Base-by-base conservation (phyloP, 2,888 invertebrate genomes). In the Lasioglossum malachurum region DNA sequence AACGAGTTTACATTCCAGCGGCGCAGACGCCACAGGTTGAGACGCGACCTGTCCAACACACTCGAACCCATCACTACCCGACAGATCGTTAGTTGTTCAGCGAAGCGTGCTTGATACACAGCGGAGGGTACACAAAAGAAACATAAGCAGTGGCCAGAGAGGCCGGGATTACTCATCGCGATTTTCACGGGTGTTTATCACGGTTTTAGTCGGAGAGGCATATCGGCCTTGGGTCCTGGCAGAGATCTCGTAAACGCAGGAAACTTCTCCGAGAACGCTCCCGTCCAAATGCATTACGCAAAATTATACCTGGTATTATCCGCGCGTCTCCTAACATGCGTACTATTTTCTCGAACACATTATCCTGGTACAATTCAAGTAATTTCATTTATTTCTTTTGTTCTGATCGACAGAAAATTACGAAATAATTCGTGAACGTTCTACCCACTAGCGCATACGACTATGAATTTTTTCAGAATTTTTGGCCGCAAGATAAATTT, bases 171-270 rank as follows among this genome's bases (percentile, higher is more conserved):
- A 89, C 53, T 91, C 87, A 91, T 86, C 80, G 71, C 69, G 31
- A 64, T 89, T 90, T 60, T 83, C 90, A 77, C 88, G 84, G 75
- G 74, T 91, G 87, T 91, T 91, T 90, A 89, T 89, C 86, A 73
- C 82, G 80, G 41, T 81, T 77, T 83, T 67, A 75, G 78, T 84
- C 49, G 74, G 79, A 82, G 60, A 82, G 57, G 60, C 80, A 75
- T 38, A 75, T 57, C 88, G 83, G 80, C 90, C 90, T 88, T 88
- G 87, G 85, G 77, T 88, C 85, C 89, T 89, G 90, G 89, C 90
- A 90, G 75, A 77, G 82, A 57, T 89, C 80, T 89, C 84, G 86
- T 88, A 88, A 88, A 89, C 80, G 84, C 75, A 79, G 80, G 84
- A 80, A 69, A 78, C 80, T n/a, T 75, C 64, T 41, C 80, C 19